phyloP scores from a whole-genome alignment of 2,113 vertebrate species.

The Grammomys dolichurus region DNA sequence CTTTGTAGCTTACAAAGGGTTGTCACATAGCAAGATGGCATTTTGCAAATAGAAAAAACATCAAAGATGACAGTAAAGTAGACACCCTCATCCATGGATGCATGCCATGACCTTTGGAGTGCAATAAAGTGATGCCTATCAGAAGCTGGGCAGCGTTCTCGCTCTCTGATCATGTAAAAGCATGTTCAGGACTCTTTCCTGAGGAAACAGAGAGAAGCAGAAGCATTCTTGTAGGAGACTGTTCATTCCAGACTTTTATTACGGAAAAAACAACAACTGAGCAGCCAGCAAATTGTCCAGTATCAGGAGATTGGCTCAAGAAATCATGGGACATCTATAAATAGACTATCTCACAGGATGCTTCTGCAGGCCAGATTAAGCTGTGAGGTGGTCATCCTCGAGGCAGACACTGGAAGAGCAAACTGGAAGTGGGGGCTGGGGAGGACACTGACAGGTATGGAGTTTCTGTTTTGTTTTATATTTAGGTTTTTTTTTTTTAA shows the following conservation, averaged over 20 bases:
- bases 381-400: background rate
- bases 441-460: background rate
- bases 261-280: background rate
- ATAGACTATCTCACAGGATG: slow-evolving; percentile 46
- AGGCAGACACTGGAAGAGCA: background rate
- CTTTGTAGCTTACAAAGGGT: background rate
- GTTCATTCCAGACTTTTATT: slow-evolving; percentile 40
- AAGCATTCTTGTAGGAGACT: slow-evolving; percentile 29
- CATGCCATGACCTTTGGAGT: background rate
- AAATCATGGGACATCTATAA: slow-evolving; percentile 44
- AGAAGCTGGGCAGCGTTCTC: slow-evolving; percentile 10
- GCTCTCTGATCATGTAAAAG: background rate
- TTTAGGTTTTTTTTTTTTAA: background rate
- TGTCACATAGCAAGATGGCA: background rate
- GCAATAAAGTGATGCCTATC: background rate
- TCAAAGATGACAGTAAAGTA: background rate
- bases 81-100: background rate
- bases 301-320: slow-evolving; percentile 5
- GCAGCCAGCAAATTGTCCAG: background rate
- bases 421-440: background rate
- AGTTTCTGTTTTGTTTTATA: background rate
- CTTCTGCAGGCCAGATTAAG: background rate
- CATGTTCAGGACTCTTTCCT: background rate
- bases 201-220: slow-evolving; percentile 39
- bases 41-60: background rate